phyloP scores from a whole-genome alignment of 2,888 invertebrate species.

The Limnephilus rhombicus region DNA sequence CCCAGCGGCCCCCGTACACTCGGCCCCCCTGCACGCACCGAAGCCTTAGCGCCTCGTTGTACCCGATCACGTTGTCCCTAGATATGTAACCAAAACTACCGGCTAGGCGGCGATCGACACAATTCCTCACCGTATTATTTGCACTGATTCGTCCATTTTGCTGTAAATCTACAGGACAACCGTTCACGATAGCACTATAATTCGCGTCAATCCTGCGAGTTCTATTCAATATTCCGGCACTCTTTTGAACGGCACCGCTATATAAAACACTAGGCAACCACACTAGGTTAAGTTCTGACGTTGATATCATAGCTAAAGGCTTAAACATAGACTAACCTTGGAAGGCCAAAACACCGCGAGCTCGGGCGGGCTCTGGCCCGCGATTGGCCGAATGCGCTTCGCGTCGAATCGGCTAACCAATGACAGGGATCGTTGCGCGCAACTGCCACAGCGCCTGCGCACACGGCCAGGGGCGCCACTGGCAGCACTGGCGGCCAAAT shows the following conservation, averaged over 20 bases:
- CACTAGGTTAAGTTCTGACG: slow-evolving; percentile 66
- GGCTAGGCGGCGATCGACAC: slow-evolving; percentile 57
- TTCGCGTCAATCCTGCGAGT: slow-evolving; percentile 60
- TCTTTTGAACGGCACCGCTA: slow-evolving; percentile 64
- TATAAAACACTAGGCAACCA: slow-evolving; percentile 66
- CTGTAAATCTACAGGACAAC: slow-evolving; percentile 60
- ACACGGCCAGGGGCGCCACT: slow-evolving; percentile 34
- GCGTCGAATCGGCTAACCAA: slow-evolving; percentile 53
- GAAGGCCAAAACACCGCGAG: slow-evolving; percentile 65
- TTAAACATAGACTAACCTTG: slow-evolving; percentile 65
- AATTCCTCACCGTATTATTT: slow-evolving; percentile 64
- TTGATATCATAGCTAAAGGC: slow-evolving; percentile 66
- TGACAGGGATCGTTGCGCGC: slow-evolving; percentile 48
- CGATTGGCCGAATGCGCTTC: slow-evolving; percentile 59
- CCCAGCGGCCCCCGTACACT: slow-evolving; percentile 52
- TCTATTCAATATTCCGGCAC: slow-evolving; percentile 63
- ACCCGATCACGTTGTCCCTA: slow-evolving; percentile 51
- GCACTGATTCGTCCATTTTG: slow-evolving; percentile 64
- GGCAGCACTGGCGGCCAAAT: slow-evolving; percentile 52
- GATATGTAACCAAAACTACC: slow-evolving; percentile 57
- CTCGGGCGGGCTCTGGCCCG: slow-evolving; percentile 62
- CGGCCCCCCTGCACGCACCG: slow-evolving; percentile 48
- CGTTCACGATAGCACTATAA: slow-evolving; percentile 61
- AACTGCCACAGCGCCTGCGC: slow-evolving; percentile 55
- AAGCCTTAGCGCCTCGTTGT: slow-evolving; percentile 52